Conservation (phyloP, 35 echinoderm and acorn worm genomes). For the Eucidaris tribuloides region DNA sequence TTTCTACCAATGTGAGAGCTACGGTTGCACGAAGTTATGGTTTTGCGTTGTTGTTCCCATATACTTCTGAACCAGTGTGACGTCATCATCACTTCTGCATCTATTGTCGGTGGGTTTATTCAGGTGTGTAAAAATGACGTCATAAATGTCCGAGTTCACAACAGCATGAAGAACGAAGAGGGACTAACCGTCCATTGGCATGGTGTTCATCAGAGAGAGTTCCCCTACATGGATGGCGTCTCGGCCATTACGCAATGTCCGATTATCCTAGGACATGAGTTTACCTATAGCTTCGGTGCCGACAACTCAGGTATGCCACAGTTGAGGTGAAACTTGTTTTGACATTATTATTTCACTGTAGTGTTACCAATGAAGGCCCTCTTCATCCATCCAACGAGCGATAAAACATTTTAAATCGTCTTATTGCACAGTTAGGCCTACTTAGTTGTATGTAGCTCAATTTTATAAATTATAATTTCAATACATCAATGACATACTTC, state of each 20-base stretch:
- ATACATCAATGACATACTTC: too few species aligned
- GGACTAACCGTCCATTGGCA: constrained; percentile 77
- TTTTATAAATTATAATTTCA: too few species aligned
- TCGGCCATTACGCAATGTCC: constrained; percentile 69
- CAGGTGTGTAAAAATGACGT: constrained; percentile 84
- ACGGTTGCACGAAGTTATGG: background rate
- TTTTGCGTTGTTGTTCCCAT: background rate
- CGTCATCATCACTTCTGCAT: background rate
- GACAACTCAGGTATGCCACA: background rate
- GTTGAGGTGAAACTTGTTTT: too few species aligned
- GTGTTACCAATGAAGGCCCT: too few species aligned
- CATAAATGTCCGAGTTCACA: constrained; percentile 60
- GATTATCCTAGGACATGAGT: constrained; percentile 9
- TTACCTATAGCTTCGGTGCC: constrained; percentile 41
- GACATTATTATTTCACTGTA: too few species aligned
- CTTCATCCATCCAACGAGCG: too few species aligned
- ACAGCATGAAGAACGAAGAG: constrained; percentile 57
- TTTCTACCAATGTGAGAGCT: background rate
- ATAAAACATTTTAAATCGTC: too few species aligned
- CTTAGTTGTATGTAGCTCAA: too few species aligned
- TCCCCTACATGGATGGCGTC: constrained; percentile 80
- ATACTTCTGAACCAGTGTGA: background rate
- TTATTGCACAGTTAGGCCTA: too few species aligned
- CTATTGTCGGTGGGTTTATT: background rate
- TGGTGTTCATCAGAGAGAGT: constrained; percentile 42